These are phyloP conservation scores for Loxodonta africana DNA, from an alignment of 2,113 vertebrate genomes.

Conservation along the genomic window DNA sequence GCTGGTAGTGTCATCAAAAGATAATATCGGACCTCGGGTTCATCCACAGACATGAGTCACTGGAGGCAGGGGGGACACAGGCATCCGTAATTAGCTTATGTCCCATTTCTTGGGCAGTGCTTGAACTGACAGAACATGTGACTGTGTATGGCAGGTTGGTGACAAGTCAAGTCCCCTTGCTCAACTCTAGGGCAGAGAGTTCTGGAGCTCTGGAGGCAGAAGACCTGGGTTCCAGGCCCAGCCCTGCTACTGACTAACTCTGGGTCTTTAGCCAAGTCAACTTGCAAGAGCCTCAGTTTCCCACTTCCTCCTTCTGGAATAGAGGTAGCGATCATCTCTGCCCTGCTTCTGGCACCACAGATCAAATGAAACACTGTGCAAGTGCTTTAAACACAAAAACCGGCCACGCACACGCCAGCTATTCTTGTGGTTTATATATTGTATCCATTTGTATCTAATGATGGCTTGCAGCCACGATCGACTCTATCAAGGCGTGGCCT, in stretches of 20 bases:
- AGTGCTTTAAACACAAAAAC: slow-evolving; percentile 5
- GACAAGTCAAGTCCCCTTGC: background rate
- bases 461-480: slow-evolving; percentile 70
- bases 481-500: background rate
- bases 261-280: background rate
- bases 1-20: slow-evolving; percentile 68
- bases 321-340: background rate
- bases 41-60: slow-evolving; percentile 53
- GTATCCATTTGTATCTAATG: background rate
- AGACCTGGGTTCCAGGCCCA: background rate
- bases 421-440: slow-evolving; percentile 38
- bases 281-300: slow-evolving; percentile 30
- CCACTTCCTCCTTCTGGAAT: slow-evolving; percentile 51
- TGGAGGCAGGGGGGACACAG: slow-evolving; percentile 55
- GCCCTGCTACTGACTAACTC: background rate
- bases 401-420: background rate
- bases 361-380: background rate
- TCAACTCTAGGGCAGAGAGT: background rate
- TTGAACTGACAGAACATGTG: slow-evolving; percentile 70
- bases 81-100: slow-evolving; percentile 78
- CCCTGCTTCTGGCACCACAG: background rate
- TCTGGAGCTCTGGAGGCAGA: background rate
- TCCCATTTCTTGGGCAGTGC: background rate
- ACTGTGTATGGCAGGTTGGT: background rate
- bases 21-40: slow-evolving; percentile 69